Percentiles rank a stretch among this genome's conserved stretches.
Evolutionary conservation across 2,113 vertebrate genomes (phyloP).

Genomic region (Okapia johnstoni): DNA sequence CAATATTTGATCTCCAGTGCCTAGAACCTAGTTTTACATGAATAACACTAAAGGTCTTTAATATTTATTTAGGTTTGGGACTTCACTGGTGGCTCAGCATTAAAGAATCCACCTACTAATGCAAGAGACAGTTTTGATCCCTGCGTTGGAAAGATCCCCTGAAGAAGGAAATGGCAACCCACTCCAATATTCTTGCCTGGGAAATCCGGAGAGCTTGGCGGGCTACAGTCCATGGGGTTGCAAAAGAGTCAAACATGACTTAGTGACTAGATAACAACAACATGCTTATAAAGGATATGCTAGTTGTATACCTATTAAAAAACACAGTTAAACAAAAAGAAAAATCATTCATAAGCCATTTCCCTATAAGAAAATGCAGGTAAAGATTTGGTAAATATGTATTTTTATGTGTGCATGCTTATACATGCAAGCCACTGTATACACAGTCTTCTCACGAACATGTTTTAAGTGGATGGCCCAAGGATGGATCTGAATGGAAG

Average conservation of each 20-base stretch:
- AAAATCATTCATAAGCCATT: not conserved
- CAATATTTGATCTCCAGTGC: not conserved
- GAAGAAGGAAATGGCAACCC: not conserved
- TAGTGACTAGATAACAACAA: not conserved
- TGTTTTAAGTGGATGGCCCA: not conserved
- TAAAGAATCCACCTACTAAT: not conserved
- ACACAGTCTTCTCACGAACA: not conserved
- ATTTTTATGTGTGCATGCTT: not conserved
- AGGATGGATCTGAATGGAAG: not conserved
- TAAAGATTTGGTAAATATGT: not conserved
- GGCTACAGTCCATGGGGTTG: not conserved
- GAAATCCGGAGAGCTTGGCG: not conserved
- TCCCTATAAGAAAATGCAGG: not conserved
- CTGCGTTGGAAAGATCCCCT: not conserved
- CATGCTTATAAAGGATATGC: not conserved
- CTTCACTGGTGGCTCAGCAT: not conserved
- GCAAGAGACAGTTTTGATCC: not conserved
- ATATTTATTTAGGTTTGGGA: not conserved
- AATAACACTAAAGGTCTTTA: not conserved
- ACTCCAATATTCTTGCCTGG: not conserved
- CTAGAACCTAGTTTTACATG: not conserved
- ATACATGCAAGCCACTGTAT: fast-evolving
- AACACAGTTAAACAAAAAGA: not conserved
- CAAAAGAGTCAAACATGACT: not conserved
- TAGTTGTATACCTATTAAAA: not conserved